Base-by-base conservation (phyloP, 2,797 vertebrate genomes). In the Remorina albescens region DNA sequence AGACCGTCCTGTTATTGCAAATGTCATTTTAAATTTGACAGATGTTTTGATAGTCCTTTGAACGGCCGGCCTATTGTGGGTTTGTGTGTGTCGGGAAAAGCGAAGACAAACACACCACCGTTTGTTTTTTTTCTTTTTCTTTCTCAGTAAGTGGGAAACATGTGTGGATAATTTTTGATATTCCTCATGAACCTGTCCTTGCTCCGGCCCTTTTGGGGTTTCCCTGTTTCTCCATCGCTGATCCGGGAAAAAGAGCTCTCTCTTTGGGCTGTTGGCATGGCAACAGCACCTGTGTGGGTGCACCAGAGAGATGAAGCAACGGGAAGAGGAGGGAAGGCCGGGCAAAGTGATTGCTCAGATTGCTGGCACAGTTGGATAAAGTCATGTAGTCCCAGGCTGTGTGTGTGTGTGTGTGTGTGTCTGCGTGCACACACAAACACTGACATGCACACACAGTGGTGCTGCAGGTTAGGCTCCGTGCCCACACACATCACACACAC, bases 341-440 rank as follows among this genome's bases (percentile, higher is more conserved):
- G 44, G 60, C 12, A 12, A 25, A 63, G 78, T 49, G 67, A 74
- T 67, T 76, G 58, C 71, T 59, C 70, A 80, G 78, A 85, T 82
- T 75, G 59, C 53, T 84, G 82, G 79, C 76, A 77, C 70, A 58
- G 68, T 75, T 86, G 69, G 78, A 83, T 74, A 69, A 73, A 78
- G 71, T 86, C n/a, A 32, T 74, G 67, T 56, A 42, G 73, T 70
- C 65, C 50, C 68, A 55, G 63, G 16, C 21, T 0, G 12, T 34
- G 47, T 37, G 36, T 37, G 9, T 37, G 36, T 13, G 36, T 2
- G 36, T 12, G 36, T 37, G 36, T 12, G 36, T 37, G 36, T 11
- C 13, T 15, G 41, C 16, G 5, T 6, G 41, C n/a, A n/a, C n/a
- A n/a, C n/a, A n/a, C n/a, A n/a, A n/a, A n/a, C n/a, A n/a, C n/a